Base-by-base conservation (phyloP, 92 coral and sea anemone species). In the Bergia sp. region DNA sequence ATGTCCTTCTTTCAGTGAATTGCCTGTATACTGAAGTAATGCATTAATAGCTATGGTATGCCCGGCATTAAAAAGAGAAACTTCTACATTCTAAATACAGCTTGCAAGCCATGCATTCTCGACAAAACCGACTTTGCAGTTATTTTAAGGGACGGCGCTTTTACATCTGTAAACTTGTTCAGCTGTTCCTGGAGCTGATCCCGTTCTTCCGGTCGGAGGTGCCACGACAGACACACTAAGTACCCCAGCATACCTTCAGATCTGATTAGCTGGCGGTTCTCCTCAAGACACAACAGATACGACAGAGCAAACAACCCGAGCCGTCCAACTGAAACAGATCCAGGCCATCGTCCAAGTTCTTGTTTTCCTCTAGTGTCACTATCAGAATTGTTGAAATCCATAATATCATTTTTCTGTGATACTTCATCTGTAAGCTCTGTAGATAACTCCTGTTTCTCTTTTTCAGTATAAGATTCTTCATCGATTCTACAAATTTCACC, bases 291-390 rank as follows among this genome's bases (percentile, higher is more conserved):
- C 61, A 91, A 83, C 74, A 93, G 82, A 79, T 95, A 93, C 15
- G 86, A 82, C 71, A 96, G 53, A 21, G 94, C 82, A 76, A 96
- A 94, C 58, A 96, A 79, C n/a, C 98, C 98, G 36, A 96, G 89
- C 76, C 91, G 90, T 18, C 87, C 92, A 37, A 92, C 90, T 57
- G 96, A 57, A 40, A 76, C 47, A 1, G 96, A 94, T 73, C 94
- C 96, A 9, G 91, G 95, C 88, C 91, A 93, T 4, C 65, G 18
- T 39, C 57, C 47, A 64, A 23, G 44, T 61, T n/a, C 86, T 42
- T n/a, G 75, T 20, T 7, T 36, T 7, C 29, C 7, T 21, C 66
- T 5, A 7, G 82, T 47, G 44, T 45, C 7, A 36, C 15, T 7
- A 21, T 38, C 39, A 49, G 64, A 5, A 49, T 29, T 29, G 29